Evolutionary conservation across 2,888 invertebrate species (phyloP), one percentile per base, ranked within the genome.

Genomic region (Cheiracanthium punctorium): DNA sequence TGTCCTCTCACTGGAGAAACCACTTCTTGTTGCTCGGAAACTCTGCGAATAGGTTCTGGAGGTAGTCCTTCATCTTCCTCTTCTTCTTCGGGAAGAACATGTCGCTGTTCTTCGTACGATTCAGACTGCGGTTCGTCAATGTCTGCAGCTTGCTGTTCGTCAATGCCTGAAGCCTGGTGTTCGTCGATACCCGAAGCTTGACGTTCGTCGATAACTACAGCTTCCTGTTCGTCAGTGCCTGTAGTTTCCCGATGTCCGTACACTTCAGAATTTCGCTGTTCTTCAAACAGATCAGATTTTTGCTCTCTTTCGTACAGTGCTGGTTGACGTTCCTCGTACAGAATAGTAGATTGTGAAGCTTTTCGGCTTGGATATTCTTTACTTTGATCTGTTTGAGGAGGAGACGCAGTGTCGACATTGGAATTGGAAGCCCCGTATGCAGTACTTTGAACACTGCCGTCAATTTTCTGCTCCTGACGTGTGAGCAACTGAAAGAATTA

Each of bases 381-480:
- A 65, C 76, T 76, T 4, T 37, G 72, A 20, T 73, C 67, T 37
- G 77, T 84, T 30, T 77, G 72, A 30, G 37, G 82, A 10, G 74
- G 73, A 10, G 70, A 69, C 69, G 58, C 84, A 24, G 52, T 43
- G n/a, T 79, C 84, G 32, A 20, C 76, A 14, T 33, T 30, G 17
- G 64, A 71, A 67, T 72, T 77, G 72, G 82, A 84, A 77, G 82
- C 65, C 48, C 82, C 65, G 32, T 77, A 72, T 14, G 72, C 73
- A 10, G 67, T 28, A 52, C 52, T 37, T 28, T 77, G 82, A 28
- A 73, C 43, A 32, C 30, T 84, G 17, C 30, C 77, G 10, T 64
- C 30, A 33, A 30, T 20, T 28, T 76, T 70, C 17, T 76, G 72
- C 64, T 64, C 32, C 12, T 80, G 71, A 37, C 37, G 30, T 8